Percentiles rank a stretch among this genome's conserved stretches.
These are phyloP conservation scores for Gasteruption jaculator DNA, from an alignment of 2,888 invertebrate species.

Conservation along the genomic window DNA sequence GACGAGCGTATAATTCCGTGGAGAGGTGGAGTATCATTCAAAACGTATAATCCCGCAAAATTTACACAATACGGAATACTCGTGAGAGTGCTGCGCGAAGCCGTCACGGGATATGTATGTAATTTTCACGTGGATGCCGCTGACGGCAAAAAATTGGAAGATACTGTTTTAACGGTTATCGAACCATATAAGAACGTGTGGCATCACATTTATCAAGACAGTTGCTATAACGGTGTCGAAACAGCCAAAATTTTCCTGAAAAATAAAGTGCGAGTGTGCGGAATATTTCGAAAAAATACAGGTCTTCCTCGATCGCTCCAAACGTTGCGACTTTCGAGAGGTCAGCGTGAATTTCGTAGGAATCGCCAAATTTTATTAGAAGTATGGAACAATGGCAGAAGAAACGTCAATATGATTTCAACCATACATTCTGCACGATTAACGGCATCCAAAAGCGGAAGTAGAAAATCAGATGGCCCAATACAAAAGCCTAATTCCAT, in stretches of 20 bases:
- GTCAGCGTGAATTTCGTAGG: constrained; percentile 21
- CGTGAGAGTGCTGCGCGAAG: constrained; percentile 23
- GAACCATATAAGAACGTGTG: constrained; percentile 15
- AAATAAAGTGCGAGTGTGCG: constrained; percentile 22
- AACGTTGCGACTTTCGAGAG: constrained; percentile 15
- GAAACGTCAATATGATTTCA: constrained; percentile 22
- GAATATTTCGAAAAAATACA: constrained; percentile 22
- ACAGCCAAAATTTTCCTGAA: constrained; percentile 16
- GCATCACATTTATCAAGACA: constrained; percentile 16
- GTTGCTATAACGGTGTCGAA: constrained; percentile 21
- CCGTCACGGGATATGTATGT: constrained; percentile 24
- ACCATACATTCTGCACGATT: constrained; percentile 23
- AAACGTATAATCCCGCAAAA: constrained; percentile 26
- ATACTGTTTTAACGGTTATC: constrained; percentile 16
- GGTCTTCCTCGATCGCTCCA: constrained; percentile 19
- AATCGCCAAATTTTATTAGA: constrained; percentile 18
- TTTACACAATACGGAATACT: constrained; percentile 26
- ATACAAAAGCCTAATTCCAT: constrained; percentile 17
- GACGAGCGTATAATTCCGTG: constrained; percentile 28
- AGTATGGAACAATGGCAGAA: constrained; percentile 22
- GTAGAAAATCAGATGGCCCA: constrained; percentile 8
- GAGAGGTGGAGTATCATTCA: constrained; percentile 24
- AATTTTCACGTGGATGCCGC: constrained; percentile 17
- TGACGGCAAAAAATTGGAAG: constrained; percentile 19
- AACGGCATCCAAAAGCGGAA: constrained; percentile 12